Conservation (phyloP, 92 coral and sea anemone species). For the Actinostola sp. region DNA sequence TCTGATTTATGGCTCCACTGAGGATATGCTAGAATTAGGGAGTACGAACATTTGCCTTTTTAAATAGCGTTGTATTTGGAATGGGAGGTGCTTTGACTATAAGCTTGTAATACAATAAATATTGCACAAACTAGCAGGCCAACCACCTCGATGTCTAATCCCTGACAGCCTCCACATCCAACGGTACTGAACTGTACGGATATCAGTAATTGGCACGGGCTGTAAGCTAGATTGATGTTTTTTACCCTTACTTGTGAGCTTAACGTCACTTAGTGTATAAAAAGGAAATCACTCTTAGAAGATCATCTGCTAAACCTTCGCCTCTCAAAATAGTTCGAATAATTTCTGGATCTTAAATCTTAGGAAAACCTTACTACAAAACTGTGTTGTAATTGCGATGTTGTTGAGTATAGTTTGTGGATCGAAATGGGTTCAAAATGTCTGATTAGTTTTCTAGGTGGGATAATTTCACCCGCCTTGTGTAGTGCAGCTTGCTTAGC, state of each 20-base stretch:
- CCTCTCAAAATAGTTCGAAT: conserved; percentile 25
- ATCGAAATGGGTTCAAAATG: background rate
- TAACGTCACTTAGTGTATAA: conserved; percentile 19
- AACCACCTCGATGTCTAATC: no score
- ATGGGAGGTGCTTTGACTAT: background rate
- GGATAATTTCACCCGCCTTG: background rate
- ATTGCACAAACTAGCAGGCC: no score
- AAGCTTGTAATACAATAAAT: background rate
- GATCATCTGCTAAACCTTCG: conserved; percentile 15
- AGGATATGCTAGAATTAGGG: no score
- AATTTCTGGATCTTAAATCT: background rate
- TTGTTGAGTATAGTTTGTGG: no score
- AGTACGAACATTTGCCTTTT: no score
- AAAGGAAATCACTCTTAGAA: conserved; percentile 19
- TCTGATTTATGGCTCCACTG: no score
- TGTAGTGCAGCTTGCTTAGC: background rate
- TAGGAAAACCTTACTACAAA: no score
- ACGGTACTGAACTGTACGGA: background rate
- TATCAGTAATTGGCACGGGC: conserved; percentile 19
- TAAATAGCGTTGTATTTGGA: no score
- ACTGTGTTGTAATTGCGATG: no score
- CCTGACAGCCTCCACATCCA: background rate
- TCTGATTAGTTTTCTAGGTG: background rate
- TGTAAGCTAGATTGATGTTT: conserved; percentile 34
- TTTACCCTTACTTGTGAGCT: conserved; percentile 7